Conservation (phyloP, 2,113 vertebrate species). For the Corydoras maculifer region DNA sequence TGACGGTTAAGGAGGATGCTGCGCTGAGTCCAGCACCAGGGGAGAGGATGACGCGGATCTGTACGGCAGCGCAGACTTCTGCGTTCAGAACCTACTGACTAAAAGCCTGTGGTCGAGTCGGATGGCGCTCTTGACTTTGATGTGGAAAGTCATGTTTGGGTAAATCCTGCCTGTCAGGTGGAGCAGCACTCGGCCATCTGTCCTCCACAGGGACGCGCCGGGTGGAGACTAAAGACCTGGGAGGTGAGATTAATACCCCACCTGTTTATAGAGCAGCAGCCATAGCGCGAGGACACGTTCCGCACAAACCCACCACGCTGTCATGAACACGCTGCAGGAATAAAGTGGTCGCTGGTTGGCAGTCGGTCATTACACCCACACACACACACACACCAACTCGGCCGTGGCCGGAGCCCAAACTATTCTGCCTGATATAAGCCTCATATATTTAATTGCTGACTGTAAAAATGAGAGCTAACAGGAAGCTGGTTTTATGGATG, state of each 20-base stretch:
- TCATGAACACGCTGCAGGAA: too few species aligned
- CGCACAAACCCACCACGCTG: too few species aligned
- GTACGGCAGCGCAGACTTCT: neutral
- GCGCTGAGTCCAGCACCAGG: neutral
- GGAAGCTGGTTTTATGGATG: too few species aligned
- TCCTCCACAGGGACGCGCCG: slow-evolving; percentile 6
- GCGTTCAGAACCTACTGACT: neutral
- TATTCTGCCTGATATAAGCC: too few species aligned
- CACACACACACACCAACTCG: too few species aligned
- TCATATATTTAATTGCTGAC: too few species aligned
- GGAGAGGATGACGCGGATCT: neutral
- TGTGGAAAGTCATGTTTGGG: slow-evolving; percentile 16
- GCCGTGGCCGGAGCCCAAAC: too few species aligned
- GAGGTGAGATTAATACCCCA: neutral
- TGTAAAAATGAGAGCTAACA: too few species aligned
- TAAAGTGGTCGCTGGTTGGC: too few species aligned
- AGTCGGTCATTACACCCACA: too few species aligned
- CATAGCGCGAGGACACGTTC: too few species aligned
- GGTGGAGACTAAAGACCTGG: neutral
- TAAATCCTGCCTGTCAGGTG: slow-evolving; percentile 15
- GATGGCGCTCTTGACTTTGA: neutral
- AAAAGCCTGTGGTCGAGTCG: neutral
- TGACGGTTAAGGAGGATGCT: neutral
- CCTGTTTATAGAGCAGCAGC: too few species aligned
- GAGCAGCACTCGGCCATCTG: slow-evolving; percentile 8